phyloP scores from a whole-genome alignment of 2,113 vertebrate species.

The Periophthalmus modestus region DNA sequence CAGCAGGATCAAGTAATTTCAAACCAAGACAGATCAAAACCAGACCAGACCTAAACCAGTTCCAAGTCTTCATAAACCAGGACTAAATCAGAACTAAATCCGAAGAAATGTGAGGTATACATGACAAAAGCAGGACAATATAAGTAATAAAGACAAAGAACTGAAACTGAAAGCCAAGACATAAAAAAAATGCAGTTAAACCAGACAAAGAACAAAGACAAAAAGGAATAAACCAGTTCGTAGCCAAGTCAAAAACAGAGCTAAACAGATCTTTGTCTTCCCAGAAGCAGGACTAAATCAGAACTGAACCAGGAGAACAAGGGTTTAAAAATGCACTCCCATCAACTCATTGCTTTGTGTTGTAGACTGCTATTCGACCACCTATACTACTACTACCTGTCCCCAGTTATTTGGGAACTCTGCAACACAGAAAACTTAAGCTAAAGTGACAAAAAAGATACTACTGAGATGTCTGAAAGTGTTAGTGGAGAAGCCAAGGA shows the following conservation, averaged over 20 bases:
- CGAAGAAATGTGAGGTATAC: too few relatives aligned
- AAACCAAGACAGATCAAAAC: too few relatives aligned
- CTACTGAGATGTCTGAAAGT: slow-evolving; percentile 18
- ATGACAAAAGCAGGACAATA: too few relatives aligned
- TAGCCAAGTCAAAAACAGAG: not conserved
- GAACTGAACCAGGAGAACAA: not conserved
- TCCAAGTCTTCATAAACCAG: not conserved
- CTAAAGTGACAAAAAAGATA: slow-evolving; percentile 1
- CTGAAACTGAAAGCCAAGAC: too few relatives aligned
- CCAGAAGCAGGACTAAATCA: not conserved
- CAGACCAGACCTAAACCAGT: too few relatives aligned
- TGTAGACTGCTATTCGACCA: not conserved
- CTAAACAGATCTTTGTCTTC: not conserved
- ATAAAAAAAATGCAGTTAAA: too few relatives aligned
- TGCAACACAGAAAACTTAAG: not conserved
- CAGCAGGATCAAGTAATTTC: too few relatives aligned
- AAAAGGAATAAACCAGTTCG: not conserved
- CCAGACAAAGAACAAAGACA: too few relatives aligned
- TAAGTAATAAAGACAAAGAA: too few relatives aligned
- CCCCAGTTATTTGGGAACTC: slow-evolving; percentile 18
- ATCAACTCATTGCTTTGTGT: slow-evolving; percentile 10
- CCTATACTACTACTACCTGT: slow-evolving; percentile 11
- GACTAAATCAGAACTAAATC: not conserved
- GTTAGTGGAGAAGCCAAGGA: slow-evolving; percentile 7
- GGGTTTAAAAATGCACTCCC: not conserved